These are phyloP conservation scores for Cydia splendana DNA, from an alignment of 1,140 invertebrate species.

Conservation along the genomic window DNA sequence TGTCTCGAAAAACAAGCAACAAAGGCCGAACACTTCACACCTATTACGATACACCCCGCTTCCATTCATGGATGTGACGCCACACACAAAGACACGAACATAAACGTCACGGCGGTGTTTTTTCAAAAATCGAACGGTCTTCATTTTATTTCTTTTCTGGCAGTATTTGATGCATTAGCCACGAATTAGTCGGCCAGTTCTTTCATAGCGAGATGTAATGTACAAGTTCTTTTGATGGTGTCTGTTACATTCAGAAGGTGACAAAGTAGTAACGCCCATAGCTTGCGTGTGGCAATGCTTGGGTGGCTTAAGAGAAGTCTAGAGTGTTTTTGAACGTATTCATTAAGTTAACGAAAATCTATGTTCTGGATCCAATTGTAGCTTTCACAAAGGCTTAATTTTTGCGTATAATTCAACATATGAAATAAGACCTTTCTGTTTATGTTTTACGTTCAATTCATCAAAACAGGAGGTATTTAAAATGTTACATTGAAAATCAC, in stretches of 20 bases:
- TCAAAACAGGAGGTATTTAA: no score
- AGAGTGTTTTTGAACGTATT: conserved; percentile 6
- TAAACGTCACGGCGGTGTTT: conserved; percentile 70
- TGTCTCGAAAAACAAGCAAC: conserved; percentile 60
- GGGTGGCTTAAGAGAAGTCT: conserved; percentile 56
- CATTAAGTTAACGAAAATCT: background rate
- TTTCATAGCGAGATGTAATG: conserved; percentile 53
- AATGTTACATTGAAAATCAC: no score
- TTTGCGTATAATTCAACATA: no score
- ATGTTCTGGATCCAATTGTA: background rate
- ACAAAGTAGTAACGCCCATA: conserved; percentile 71
- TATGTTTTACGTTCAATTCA: no score
- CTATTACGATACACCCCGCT: conserved; percentile 70
- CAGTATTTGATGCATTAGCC: conserved; percentile 72
- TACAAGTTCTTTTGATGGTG: conserved; percentile 47
- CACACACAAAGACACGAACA: conserved; percentile 67
- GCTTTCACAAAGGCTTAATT: background rate
- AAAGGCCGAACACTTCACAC: conserved; percentile 73
- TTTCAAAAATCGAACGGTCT: conserved; percentile 72
- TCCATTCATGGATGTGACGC: conserved; percentile 70
- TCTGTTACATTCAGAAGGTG: conserved; percentile 57
- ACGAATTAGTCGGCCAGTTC: conserved; percentile 69
- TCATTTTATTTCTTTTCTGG: conserved; percentile 59
- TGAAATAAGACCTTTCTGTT: no score
- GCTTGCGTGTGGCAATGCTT: conserved; percentile 70